phyloP scores from a whole-genome alignment of 2,888 invertebrate species.

The Spilosoma lubricipeda region DNA sequence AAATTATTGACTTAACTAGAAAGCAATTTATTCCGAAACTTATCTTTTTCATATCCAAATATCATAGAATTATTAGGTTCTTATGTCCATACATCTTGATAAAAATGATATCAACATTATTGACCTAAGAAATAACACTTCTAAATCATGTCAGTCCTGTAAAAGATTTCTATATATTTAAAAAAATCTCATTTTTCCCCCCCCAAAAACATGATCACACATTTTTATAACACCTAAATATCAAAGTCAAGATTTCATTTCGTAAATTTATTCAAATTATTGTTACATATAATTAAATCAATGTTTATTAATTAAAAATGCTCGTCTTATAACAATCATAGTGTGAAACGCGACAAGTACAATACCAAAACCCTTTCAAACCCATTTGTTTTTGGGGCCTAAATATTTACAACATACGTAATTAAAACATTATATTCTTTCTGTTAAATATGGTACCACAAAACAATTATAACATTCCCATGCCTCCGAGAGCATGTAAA shows the following conservation, averaged over 20 bases:
- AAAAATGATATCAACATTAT: no score
- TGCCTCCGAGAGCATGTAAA: no score
- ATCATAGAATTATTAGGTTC: no score
- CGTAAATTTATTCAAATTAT: neutral
- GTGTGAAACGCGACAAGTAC: conserved; percentile 42
- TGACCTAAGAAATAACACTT: neutral
- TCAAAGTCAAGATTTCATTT: neutral
- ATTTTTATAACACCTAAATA: no score
- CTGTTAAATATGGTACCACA: no score
- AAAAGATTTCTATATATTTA: neutral
- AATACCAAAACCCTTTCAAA: conserved; percentile 45
- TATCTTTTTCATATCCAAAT: neutral
- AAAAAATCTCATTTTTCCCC: neutral
- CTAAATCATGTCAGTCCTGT: no score
- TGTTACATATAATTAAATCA: neutral
- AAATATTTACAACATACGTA: conserved; percentile 19
- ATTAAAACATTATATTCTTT: neutral
- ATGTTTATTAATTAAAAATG: neutral
- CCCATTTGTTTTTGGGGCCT: conserved; percentile 36
- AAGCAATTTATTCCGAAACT: neutral
- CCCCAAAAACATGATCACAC: no score
- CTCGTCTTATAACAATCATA: conserved; percentile 3
- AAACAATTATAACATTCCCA: no score
- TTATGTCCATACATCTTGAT: no score
- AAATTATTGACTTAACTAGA: no score